Base-by-base conservation (phyloP, 2,888 invertebrate species). In the Mythimna albipuncta region DNA sequence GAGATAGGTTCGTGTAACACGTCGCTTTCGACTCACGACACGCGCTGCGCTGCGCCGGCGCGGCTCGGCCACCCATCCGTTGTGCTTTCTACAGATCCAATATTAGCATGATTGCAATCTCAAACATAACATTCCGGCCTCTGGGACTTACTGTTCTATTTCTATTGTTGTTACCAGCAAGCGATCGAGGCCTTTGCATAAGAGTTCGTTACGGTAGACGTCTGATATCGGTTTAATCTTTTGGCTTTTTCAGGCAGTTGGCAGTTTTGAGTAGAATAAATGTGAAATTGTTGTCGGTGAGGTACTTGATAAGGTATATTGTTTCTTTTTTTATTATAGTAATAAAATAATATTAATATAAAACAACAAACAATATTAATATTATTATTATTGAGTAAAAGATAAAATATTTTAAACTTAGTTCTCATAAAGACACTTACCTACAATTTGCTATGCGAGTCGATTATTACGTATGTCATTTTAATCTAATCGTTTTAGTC, bases 21-120 rank as follows among this genome's bases (percentile, higher is more conserved):
- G 87, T 90, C 87, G 93, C 94, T 94, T 94, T 94, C 94, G 87
- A 91, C 91, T 93, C 92, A 93, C 93, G 92, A 92, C 83, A 84
- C 76, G 81, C 74, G 74, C 72, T 59, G 67, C 59, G 71, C 63
- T 74, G 70, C 59, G 44, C 72, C 54, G 69, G 81, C 84, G 82
- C 84, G 77, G 83, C 87, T 83, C 81, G 81, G 87, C 91, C 94
- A 93, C 91, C 94, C 93, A 93, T 94, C 94, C 94, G 93, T 93
- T 92, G 89, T 91, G 93, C 93, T 95, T 95, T 95, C 94, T 94
- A 94, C 89, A 79, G 86, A 87, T 87, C 71, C 82, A 80, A 85
- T 82, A 89, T 89, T 89, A 88, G 83, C 87, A 88, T 89, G 83
- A 89, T 89, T 85, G 85, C 77, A 77, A 85, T 83, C 85, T 74